Conservation (phyloP, 2,113 vertebrate genomes). For the Dasyornis broadbenti region DNA sequence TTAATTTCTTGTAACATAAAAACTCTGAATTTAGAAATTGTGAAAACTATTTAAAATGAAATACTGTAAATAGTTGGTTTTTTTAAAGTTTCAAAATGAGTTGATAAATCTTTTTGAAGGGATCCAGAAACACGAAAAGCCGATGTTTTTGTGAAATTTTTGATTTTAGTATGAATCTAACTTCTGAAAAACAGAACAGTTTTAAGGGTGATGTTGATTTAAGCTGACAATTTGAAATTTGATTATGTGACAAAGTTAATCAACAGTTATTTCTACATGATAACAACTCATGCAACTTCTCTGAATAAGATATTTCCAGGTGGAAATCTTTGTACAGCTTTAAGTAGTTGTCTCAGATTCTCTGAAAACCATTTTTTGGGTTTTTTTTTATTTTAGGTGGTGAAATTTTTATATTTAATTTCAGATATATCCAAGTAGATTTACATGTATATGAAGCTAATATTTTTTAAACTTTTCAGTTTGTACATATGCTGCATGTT, state of each 20-base stretch:
- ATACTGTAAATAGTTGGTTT: constrained; percentile 82
- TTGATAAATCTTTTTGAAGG: constrained; percentile 79
- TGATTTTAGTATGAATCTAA: constrained; percentile 76
- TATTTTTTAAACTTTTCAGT: constrained; percentile 81
- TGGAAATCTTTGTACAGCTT: constrained; percentile 81
- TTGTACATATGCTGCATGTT: constrained; percentile 84
- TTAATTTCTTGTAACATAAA: constrained; percentile 78
- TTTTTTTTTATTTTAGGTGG: constrained; percentile 67
- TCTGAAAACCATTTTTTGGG: constrained; percentile 65
- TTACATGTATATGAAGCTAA: constrained; percentile 84
- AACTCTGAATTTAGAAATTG: constrained; percentile 75
- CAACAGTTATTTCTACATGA: constrained; percentile 63
- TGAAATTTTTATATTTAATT: constrained; percentile 82
- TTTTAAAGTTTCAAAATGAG: constrained; percentile 80
- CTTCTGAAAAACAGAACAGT: constrained; percentile 77
- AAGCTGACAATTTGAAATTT: constrained; percentile 65
- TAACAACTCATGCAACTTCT: constrained; percentile 60
- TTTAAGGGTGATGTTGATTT: constrained; percentile 77
- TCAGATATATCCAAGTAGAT: constrained; percentile 79
- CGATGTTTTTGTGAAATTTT: constrained; percentile 76
- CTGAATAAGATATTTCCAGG: constrained; percentile 69
- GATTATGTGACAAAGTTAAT: constrained; percentile 69
- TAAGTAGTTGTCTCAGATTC: constrained; percentile 76
- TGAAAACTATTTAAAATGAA: constrained; percentile 83
- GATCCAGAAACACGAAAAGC: constrained; percentile 74